Evolutionary conservation across 1,140 invertebrate species (phyloP).

Genomic region (Listronotus bonariensis): DNA sequence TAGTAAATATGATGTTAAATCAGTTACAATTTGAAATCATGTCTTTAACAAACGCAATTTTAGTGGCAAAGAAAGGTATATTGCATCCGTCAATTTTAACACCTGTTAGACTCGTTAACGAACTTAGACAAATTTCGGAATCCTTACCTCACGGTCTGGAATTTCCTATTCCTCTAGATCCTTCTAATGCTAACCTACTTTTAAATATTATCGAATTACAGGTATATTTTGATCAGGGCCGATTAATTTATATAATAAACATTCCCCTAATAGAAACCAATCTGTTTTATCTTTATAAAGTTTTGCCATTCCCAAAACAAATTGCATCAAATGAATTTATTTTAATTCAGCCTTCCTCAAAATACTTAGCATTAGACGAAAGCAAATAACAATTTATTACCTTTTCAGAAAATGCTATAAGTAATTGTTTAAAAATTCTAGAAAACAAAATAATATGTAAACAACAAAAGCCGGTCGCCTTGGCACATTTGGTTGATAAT

Average conservation of each 20-base stretch:
- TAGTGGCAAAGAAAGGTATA: conserved; percentile 2
- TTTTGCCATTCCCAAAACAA: conserved; percentile 3
- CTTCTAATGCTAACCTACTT: neutral
- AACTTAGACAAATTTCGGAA: neutral
- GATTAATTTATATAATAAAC: conserved; percentile 5
- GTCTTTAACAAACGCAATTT: conserved; percentile 3
- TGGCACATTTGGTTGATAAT: conserved; percentile 2
- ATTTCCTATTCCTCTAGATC: neutral
- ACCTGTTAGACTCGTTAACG: neutral
- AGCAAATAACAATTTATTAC: conserved; percentile 7
- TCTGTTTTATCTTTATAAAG: conserved; percentile 7
- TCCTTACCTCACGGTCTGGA: neutral
- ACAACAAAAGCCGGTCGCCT: neutral
- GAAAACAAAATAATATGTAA: conserved; percentile 3
- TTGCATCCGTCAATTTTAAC: conserved; percentile 2
- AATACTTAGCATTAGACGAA: conserved; percentile 1
- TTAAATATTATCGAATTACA: conserved; percentile 4
- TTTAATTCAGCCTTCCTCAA: conserved; percentile 5
- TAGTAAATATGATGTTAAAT: conserved; percentile 7
- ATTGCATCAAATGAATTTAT: neutral
- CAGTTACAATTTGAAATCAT: conserved; percentile 2
- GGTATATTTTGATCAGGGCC: conserved; percentile 5
- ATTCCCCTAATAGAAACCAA: conserved; percentile 3
- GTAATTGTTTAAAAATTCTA: neutral
- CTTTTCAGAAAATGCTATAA: neutral